Percentiles rank a stretch among this genome's conserved stretches.
These are phyloP conservation scores for Ichneumoninae sp. DNA, from an alignment of 2,888 invertebrate genomes.

Conservation along the genomic window DNA sequence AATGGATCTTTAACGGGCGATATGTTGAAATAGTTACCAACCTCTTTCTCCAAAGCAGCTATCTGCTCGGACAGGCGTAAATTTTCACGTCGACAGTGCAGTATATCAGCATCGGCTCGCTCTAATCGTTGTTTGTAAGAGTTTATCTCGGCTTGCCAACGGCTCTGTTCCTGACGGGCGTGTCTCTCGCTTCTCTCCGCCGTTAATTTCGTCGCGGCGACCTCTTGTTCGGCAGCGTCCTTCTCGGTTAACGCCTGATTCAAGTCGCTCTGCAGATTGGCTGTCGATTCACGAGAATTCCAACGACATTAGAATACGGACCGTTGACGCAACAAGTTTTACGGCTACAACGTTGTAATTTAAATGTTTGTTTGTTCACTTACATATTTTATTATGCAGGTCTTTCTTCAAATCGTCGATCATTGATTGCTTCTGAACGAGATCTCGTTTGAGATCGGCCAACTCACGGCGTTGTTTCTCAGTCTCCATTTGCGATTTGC, in stretches of 20 bases:
- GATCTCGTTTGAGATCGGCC: constrained; percentile 90
- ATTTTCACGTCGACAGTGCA: constrained; percentile 92
- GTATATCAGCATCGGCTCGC: constrained; percentile 91
- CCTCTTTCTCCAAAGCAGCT: constrained; percentile 92
- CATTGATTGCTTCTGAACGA: constrained; percentile 90
- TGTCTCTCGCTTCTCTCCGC: constrained; percentile 90
- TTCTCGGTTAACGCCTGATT: constrained; percentile 91
- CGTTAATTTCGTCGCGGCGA: constrained; percentile 88
- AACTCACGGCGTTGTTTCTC: constrained; percentile 92
- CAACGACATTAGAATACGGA: neutral
- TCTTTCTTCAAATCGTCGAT: constrained; percentile 93
- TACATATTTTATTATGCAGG: constrained; percentile 90
- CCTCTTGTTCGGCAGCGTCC: constrained; percentile 91
- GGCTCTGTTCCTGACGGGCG: constrained; percentile 90
- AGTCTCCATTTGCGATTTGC: constrained; percentile 89
- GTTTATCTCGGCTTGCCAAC: constrained; percentile 90
- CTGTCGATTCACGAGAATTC: constrained; percentile 81
- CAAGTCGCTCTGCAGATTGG: constrained; percentile 91
- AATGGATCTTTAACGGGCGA: neutral
- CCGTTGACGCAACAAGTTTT: neutral
- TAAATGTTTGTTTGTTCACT: constrained; percentile 69
- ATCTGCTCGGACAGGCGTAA: constrained; percentile 92
- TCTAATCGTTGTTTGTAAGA: constrained; percentile 88
- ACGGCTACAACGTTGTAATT: neutral
- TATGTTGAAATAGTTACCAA: constrained; percentile 76